Evolutionary conservation across 2,797 vertebrate species (phyloP).

Genomic region (Rousettus madagascariensis): DNA sequence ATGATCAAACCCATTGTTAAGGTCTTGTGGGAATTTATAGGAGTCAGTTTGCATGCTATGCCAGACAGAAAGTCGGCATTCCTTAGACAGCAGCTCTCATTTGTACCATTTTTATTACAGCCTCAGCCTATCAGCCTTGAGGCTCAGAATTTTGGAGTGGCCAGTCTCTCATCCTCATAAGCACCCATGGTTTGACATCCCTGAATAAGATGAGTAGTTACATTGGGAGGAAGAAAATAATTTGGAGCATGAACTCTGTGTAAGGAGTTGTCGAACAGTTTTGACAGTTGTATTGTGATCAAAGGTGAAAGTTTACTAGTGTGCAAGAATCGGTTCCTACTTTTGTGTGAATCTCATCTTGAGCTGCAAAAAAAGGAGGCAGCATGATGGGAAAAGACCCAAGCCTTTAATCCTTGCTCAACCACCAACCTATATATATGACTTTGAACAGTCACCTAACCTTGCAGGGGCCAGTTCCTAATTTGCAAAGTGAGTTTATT

Average conservation of each 20-base stretch:
- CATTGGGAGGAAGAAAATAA: not conserved
- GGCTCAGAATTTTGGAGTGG: not conserved
- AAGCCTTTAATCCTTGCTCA: not conserved
- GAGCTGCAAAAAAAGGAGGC: not conserved
- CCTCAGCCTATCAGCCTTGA: not conserved
- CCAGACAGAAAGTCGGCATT: not conserved
- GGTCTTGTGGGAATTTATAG: not conserved
- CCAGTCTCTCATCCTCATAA: fast-evolving
- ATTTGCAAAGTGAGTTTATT: not conserved
- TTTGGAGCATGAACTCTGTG: too few relatives aligned
- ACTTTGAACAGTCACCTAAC: not conserved
- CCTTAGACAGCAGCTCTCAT: too few relatives aligned
- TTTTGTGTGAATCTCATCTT: not conserved
- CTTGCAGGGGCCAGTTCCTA: not conserved
- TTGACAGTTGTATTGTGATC: not conserved
- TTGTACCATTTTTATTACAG: not conserved
- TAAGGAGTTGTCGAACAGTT: not conserved
- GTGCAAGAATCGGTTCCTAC: fast-evolving
- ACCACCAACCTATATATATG: fast-evolving
- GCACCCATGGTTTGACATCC: not conserved
- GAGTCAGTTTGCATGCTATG: not conserved
- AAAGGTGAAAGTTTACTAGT: not conserved
- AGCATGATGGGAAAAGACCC: not conserved
- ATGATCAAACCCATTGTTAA: fast-evolving
- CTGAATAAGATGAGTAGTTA: not conserved